Evolutionary conservation across 2,888 invertebrate genomes (phyloP).

Genomic region (Epistrophe grossulariae): DNA sequence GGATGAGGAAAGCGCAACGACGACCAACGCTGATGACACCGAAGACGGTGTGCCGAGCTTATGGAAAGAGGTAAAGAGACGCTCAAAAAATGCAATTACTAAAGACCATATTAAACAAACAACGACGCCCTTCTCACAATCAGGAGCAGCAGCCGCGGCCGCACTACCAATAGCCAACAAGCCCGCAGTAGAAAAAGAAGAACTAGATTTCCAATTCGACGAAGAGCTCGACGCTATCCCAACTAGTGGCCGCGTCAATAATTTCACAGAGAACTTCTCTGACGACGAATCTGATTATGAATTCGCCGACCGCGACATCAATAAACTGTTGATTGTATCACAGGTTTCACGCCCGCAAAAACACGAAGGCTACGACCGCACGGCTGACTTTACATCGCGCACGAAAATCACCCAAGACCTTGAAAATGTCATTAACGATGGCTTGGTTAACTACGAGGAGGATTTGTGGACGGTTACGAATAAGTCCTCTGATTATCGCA

Average conservation of each 20-base stretch:
- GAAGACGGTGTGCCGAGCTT: constrained; percentile 81
- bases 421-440: constrained; percentile 97
- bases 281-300: constrained; percentile 94
- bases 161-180: constrained; percentile 78
- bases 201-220: constrained; percentile 98
- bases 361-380: constrained; percentile 95
- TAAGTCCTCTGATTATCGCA: constrained; percentile 88
- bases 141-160: constrained; percentile 81
- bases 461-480: constrained; percentile 91
- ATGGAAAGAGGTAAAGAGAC: constrained; percentile 86
- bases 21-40: constrained; percentile 87
- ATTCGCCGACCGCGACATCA: constrained; percentile 95
- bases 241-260: constrained; percentile 90
- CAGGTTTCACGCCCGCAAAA: constrained; percentile 89
- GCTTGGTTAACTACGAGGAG: constrained; percentile 97
- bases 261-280: constrained; percentile 91
- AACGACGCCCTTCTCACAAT: constrained; percentile 77
- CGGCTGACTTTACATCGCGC: constrained; percentile 94
- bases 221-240: constrained; percentile 94
- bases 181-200: constrained; percentile 87
- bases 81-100: constrained; percentile 85
- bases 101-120: constrained; percentile 84
- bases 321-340: constrained; percentile 97
- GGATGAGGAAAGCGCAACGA: constrained; percentile 52
- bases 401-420: constrained; percentile 98